Evolutionary conservation across 2,888 invertebrate genomes (phyloP).

Genomic region (Ornithoptera alexandrae): DNA sequence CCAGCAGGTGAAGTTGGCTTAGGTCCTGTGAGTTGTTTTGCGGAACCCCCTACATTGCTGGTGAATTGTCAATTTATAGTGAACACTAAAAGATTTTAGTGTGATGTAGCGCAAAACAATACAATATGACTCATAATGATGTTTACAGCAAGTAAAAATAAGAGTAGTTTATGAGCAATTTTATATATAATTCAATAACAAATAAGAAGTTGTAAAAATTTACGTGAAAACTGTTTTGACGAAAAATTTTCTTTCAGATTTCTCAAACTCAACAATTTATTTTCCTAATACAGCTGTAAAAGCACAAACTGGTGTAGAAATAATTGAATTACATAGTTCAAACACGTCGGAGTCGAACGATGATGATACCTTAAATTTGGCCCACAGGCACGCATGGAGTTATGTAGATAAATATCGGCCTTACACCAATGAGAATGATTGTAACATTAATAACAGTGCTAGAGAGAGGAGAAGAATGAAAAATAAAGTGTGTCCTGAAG

Average conservation of each 20-base stretch:
- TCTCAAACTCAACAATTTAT: constrained; percentile 4
- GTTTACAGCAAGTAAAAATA: too few relatives aligned
- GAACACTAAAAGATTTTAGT: too few relatives aligned
- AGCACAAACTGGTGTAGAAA: constrained; percentile 45
- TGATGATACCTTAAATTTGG: constrained; percentile 35
- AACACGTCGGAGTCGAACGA: constrained; percentile 40
- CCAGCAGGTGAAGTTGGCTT: too few relatives aligned
- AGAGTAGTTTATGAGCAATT: too few relatives aligned
- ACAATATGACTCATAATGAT: too few relatives aligned
- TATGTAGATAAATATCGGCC: constrained; percentile 38
- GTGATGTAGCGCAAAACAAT: too few relatives aligned
- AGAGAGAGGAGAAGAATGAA: constrained; percentile 46
- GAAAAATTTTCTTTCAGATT: constrained; percentile 32
- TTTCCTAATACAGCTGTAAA: constrained; percentile 16
- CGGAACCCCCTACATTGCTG: too few relatives aligned
- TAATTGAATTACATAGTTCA: constrained; percentile 57
- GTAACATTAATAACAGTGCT: constrained; percentile 44
- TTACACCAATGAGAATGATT: constrained; percentile 35
- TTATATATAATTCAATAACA: too few relatives aligned
- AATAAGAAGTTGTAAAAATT: too few relatives aligned
- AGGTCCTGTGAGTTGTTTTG: too few relatives aligned
- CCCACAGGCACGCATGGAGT: constrained; percentile 44
- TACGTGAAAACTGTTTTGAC: background rate
- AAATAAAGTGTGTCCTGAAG: constrained; percentile 31
- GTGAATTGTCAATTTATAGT: too few relatives aligned